Conservation (phyloP, 2,113 vertebrate species). For the Rhabdomys dilectus region DNA sequence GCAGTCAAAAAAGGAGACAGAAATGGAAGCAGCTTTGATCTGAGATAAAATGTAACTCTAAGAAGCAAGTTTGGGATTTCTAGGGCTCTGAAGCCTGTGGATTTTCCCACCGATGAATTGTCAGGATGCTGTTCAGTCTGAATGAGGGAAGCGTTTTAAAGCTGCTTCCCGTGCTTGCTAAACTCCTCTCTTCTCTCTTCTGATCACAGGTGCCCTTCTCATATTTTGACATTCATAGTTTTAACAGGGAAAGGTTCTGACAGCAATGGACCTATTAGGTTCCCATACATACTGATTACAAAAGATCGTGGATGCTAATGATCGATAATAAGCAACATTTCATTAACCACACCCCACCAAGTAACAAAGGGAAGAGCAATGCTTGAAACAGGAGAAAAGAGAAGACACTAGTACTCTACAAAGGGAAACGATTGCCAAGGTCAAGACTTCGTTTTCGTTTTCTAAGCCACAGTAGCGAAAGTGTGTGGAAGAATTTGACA, state of each 20-base stretch:
- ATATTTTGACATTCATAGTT: background rate
- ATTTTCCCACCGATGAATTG: background rate
- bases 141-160: background rate
- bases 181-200: background rate
- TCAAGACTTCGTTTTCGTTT: background rate
- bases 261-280: background rate
- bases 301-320: background rate
- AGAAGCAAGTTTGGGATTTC: background rate
- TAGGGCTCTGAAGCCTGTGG: background rate
- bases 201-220: background rate
- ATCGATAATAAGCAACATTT: background rate
- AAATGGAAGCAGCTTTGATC: background rate
- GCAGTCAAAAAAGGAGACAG: background rate
- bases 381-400: background rate
- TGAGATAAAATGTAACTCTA: slow-evolving; percentile 1
- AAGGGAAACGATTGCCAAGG: background rate
- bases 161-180: background rate
- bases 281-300: background rate
- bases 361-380: background rate
- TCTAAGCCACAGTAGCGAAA: background rate
- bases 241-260: background rate
- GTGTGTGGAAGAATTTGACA: background rate
- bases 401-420: slow-evolving; percentile 11
- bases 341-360: background rate
- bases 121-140: background rate